Evolutionary conservation across 2,888 invertebrate genomes (phyloP).

Genomic region (Stenodema calcarata): DNA sequence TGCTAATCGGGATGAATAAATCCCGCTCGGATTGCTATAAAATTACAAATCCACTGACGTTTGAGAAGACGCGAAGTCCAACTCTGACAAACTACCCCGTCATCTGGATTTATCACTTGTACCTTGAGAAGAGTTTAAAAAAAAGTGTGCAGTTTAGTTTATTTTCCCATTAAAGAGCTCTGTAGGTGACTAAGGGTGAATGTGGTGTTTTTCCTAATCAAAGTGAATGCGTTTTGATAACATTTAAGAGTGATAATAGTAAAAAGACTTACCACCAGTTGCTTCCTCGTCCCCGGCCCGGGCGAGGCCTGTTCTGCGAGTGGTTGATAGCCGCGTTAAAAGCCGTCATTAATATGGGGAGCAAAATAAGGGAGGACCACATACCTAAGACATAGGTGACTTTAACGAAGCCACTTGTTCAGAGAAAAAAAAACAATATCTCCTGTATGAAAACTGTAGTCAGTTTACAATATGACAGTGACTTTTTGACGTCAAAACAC

Average conservation of each 20-base stretch:
- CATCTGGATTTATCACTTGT: conserved; percentile 40
- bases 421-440: background rate
- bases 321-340: conserved; percentile 63
- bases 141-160: background rate
- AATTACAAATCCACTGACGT: conserved; percentile 54
- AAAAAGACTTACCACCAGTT: conserved; percentile 84
- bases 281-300: conserved; percentile 82
- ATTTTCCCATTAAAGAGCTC: background rate
- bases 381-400: conserved; percentile 52
- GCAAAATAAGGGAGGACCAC: conserved; percentile 60
- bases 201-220: background rate
- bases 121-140: background rate
- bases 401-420: conserved; percentile 22
- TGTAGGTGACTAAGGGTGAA: background rate
- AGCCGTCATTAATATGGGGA: conserved; percentile 64
- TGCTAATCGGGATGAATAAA: conserved; percentile 57
- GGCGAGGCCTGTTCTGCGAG: conserved; percentile 65
- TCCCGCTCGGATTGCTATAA: conserved; percentile 55
- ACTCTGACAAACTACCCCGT: conserved; percentile 46
- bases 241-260: background rate
- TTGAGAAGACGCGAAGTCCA: conserved; percentile 40
- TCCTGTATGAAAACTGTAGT: background rate
- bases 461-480: background rate
- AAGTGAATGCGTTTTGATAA: background rate
- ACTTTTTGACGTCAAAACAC: background rate